Evolutionary conservation across 1,140 invertebrate genomes (phyloP).

Genomic region (Calliphora vicina): DNA sequence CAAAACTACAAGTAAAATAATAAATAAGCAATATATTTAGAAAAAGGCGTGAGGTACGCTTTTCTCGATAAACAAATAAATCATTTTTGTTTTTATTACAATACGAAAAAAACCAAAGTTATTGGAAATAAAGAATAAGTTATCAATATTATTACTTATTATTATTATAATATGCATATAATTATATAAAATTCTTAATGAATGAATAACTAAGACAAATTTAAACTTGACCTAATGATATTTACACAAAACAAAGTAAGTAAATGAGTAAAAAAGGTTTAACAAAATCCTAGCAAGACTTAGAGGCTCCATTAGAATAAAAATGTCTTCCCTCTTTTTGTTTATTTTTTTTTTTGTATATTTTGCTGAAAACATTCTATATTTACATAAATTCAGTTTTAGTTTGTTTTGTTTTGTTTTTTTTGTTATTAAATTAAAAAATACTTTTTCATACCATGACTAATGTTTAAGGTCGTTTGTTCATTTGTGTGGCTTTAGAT

Average conservation of each 20-base stretch:
- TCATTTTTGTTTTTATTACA: background rate
- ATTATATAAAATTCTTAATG: slow-evolving; percentile 23
- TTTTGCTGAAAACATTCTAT: background rate
- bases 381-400: background rate
- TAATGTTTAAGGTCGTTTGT: slow-evolving; percentile 29
- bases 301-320: slow-evolving; percentile 10
- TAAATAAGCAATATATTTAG: background rate
- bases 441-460: slow-evolving; percentile 6
- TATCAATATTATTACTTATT: no score
- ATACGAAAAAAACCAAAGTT: background rate
- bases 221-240: slow-evolving; percentile 31
- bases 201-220: slow-evolving; percentile 20
- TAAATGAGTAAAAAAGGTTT: background rate
- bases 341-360: background rate
- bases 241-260: background rate
- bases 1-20: background rate
- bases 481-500: background rate
- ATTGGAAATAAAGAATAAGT: slow-evolving; percentile 24
- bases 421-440: slow-evolving; percentile 5
- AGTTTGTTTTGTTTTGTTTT: background rate
- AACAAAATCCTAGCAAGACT: slow-evolving; percentile 1
- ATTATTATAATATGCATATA: slow-evolving; percentile 24
- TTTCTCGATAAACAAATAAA: slow-evolving; percentile 33
- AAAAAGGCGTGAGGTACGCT: slow-evolving; percentile 29
- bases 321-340: slow-evolving; percentile 10